Conservation (phyloP, 92 coral and sea anemone species). For the Epizoanthus stellaris region DNA sequence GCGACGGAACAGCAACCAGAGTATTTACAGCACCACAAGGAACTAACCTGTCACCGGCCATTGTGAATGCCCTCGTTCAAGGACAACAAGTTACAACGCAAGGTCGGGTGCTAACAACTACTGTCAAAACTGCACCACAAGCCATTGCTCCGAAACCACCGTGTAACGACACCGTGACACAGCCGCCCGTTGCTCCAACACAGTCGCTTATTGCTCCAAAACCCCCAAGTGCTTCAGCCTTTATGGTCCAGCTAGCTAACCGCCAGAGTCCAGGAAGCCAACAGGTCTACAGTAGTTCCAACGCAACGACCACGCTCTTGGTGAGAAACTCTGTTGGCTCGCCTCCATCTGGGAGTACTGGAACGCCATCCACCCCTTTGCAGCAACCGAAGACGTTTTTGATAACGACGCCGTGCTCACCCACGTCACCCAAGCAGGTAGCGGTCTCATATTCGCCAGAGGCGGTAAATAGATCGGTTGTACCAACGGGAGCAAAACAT, state of each 20-base stretch:
- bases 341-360: not conserved
- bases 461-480: not conserved
- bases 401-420: not conserved
- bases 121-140: not conserved
- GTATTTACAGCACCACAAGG: slow-evolving; percentile 41
- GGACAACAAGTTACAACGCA: slow-evolving; percentile 1
- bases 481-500: not conserved
- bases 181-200: not conserved
- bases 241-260: not conserved
- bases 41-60: not conserved
- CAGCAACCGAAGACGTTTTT: slow-evolving; percentile 13
- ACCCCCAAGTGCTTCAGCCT: not conserved
- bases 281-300: not conserved
- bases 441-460: not conserved
- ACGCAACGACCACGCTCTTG: not conserved
- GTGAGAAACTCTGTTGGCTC: not conserved
- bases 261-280: not conserved
- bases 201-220: not conserved
- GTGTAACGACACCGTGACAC: not conserved
- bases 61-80: slow-evolving; percentile 12
- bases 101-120: not conserved
- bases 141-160: slow-evolving; percentile 40
- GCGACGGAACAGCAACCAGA: slow-evolving; percentile 6
- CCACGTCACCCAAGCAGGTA: slow-evolving; percentile 2
- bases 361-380: not conserved